These are phyloP conservation scores for Leucoma salicis DNA, from an alignment of 2,888 invertebrate species.

Conservation along the genomic window DNA sequence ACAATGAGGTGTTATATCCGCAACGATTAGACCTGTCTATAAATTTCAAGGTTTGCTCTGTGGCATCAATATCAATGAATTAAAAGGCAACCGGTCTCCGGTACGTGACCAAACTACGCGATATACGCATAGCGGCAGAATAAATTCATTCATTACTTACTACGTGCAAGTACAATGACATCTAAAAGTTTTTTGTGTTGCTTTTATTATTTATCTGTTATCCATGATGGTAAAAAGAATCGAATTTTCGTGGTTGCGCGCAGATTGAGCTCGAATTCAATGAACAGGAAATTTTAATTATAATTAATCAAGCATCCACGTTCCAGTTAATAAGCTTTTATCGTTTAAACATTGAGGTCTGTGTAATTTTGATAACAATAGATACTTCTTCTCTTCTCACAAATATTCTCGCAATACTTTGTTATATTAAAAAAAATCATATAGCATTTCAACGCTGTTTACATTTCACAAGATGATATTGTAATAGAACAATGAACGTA, in stretches of 20 bases:
- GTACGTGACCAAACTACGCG: constrained; percentile 60
- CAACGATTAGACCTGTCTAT: constrained; percentile 34
- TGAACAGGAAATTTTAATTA: background rate
- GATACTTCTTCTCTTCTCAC: constrained; percentile 7
- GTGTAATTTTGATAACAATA: constrained; percentile 8
- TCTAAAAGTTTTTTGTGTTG: constrained; percentile 32
- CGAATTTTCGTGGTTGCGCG: background rate
- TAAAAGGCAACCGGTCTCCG: constrained; percentile 38
- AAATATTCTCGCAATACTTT: constrained; percentile 4
- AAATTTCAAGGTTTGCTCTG: constrained; percentile 33
- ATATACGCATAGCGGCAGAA: constrained; percentile 42
- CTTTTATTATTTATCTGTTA: constrained; percentile 15
- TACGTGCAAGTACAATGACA: constrained; percentile 43
- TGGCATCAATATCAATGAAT: constrained; percentile 43
- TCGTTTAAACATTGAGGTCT: background rate
- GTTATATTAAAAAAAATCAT: constrained; percentile 42
- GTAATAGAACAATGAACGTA: constrained; percentile 68
- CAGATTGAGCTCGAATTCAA: background rate
- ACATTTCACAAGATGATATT: constrained; percentile 66
- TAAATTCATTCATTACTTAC: constrained; percentile 38
- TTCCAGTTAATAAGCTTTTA: too few relatives aligned
- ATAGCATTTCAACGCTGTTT: constrained; percentile 56
- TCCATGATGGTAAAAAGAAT: constrained; percentile 1
- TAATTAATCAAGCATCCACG: background rate
- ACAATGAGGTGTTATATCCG: constrained; percentile 30